Percentiles rank a stretch among this genome's conserved stretches.
Evolutionary conservation across 2,888 invertebrate genomes (phyloP).

Genomic region (Nymphalis c-album): DNA sequence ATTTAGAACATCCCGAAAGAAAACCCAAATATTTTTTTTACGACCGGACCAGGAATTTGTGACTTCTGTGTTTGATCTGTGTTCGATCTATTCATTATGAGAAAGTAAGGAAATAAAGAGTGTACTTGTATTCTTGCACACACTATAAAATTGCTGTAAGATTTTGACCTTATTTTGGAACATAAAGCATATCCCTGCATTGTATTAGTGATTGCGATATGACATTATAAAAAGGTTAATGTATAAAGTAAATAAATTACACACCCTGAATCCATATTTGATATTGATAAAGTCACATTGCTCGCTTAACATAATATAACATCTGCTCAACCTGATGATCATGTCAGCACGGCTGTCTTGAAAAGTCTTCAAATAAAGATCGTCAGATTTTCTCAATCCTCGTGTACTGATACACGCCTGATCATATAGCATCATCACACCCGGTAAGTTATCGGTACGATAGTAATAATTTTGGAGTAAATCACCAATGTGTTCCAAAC

Average conservation of each 20-base stretch:
- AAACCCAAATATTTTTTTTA: no score
- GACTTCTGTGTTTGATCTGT: no score
- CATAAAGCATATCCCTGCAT: no score
- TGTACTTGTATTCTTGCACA: no score
- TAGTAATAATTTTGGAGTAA: conserved; percentile 32
- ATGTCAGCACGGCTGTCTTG: conserved; percentile 20
- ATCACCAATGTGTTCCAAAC: conserved; percentile 35
- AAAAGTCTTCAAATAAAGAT: conserved; percentile 28
- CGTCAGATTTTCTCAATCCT: not conserved
- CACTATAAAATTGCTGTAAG: no score
- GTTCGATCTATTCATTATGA: no score
- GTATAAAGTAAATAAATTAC: conserved; percentile 23
- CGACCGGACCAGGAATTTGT: no score
- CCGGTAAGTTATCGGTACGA: conserved; percentile 12
- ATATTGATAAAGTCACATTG: conserved; percentile 39
- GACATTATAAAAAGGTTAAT: no score
- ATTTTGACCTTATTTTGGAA: no score
- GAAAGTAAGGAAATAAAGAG: no score
- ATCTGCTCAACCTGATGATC: conserved; percentile 33
- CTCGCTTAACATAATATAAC: conserved; percentile 36
- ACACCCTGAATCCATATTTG: conserved; percentile 39
- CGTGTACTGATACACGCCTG: conserved; percentile 5
- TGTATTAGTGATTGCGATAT: no score
- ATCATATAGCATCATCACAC: conserved; percentile 15
- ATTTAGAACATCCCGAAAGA: no score